Conservation (phyloP, 2,797 vertebrate species). For the Simalia tracyae region DNA sequence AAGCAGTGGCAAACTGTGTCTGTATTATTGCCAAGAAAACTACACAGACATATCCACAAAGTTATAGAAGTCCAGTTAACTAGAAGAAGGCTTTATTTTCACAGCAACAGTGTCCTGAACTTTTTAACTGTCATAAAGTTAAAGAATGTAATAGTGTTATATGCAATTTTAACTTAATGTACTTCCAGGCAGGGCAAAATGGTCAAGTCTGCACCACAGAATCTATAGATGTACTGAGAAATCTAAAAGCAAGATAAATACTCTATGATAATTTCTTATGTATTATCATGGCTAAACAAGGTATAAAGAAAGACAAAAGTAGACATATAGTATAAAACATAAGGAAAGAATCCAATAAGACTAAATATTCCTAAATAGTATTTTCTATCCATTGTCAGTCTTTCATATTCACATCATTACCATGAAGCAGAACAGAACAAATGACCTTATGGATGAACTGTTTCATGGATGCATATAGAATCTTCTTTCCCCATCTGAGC, state of each 20-base stretch:
- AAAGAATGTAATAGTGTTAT: not conserved
- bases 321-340: not conserved
- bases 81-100: not conserved
- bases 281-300: not conserved
- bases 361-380: not conserved
- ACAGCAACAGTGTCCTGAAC: not conserved
- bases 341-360: not conserved
- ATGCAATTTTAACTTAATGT: not conserved
- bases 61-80: not conserved
- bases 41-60: not conserved
- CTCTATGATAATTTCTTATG: not conserved
- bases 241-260: not conserved
- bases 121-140: constrained; percentile 4
- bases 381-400: not conserved
- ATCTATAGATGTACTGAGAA: not conserved
- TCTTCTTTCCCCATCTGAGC: not conserved
- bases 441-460: not conserved
- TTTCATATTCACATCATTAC: not conserved
- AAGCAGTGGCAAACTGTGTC: not conserved
- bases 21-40: not conserved
- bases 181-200: not conserved
- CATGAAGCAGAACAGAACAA: not conserved
- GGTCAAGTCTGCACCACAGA: not conserved
- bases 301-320: not conserved
- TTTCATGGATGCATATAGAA: not conserved